Percentiles rank a stretch among this genome's conserved stretches.
Evolutionary conservation across 2,888 invertebrate genomes (phyloP).

Genomic region (Linnaemya tessellans): DNA sequence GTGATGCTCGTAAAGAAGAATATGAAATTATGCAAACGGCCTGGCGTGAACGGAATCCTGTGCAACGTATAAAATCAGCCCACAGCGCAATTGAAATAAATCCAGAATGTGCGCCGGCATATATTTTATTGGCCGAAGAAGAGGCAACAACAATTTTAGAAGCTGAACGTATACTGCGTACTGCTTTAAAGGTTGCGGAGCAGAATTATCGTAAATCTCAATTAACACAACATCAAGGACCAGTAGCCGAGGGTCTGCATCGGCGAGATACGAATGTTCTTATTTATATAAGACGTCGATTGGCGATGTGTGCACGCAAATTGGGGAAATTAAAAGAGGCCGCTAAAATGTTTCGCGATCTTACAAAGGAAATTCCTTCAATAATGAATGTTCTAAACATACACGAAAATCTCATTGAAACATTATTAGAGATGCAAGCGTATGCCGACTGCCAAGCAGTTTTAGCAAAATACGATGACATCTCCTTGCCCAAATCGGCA

Average conservation of each 20-base stretch:
- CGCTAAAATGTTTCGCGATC: constrained; percentile 97
- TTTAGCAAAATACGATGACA: constrained; percentile 95
- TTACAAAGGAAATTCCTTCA: constrained; percentile 97
- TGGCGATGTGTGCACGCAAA: constrained; percentile 99
- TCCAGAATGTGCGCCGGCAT: constrained; percentile 96
- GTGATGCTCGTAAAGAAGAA: constrained; percentile 91
- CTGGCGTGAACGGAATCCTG: constrained; percentile 97
- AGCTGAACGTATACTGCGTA: constrained; percentile 91
- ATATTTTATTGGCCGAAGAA: constrained; percentile 97
- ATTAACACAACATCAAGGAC: constrained; percentile 90
- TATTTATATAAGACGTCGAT: constrained; percentile 95
- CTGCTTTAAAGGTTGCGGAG: constrained; percentile 93
- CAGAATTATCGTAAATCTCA: constrained; percentile 91
- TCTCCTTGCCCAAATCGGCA: constrained; percentile 96
- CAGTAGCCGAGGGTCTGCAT: constrained; percentile 89
- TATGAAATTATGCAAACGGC: constrained; percentile 98
- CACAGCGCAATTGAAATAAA: constrained; percentile 93
- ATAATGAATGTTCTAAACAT: constrained; percentile 96
- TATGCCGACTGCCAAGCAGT: constrained; percentile 98
- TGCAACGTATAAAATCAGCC: constrained; percentile 95
- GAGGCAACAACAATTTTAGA: constrained; percentile 96
- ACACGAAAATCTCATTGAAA: constrained; percentile 98
- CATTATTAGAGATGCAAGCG: constrained; percentile 96
- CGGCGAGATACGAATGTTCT: constrained; percentile 95
- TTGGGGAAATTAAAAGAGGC: constrained; percentile 97